Percentiles rank a stretch among this genome's conserved stretches.
Evolutionary conservation across 1,140 invertebrate species (phyloP).

Genomic region (Watersipora subatra): DNA sequence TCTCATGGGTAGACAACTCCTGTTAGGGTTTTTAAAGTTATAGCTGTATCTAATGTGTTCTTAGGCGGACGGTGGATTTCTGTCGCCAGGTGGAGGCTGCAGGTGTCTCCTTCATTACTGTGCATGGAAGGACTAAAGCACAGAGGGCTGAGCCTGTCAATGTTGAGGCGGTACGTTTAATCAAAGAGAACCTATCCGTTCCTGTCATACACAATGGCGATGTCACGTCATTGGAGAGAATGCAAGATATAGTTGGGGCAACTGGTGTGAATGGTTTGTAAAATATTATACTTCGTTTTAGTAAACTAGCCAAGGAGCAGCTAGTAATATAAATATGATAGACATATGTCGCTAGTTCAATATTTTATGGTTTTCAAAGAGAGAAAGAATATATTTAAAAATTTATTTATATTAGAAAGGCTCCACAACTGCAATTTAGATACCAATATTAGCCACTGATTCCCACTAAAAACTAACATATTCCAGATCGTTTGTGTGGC

Average conservation of each 20-base stretch:
- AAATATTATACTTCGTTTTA: not conserved
- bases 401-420: not conserved
- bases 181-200: slow-evolving; percentile 57
- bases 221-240: slow-evolving; percentile 58
- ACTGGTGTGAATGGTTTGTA: slow-evolving; percentile 62
- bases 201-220: slow-evolving; percentile 87
- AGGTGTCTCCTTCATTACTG: slow-evolving; percentile 70
- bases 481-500: no score
- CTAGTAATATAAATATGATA: not conserved
- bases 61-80: slow-evolving; percentile 52
- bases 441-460: no score
- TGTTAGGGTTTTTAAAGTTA: no score
- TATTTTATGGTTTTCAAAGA: not conserved
- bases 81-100: slow-evolving; percentile 66
- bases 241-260: slow-evolving; percentile 48
- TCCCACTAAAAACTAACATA: no score
- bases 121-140: slow-evolving; percentile 74
- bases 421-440: no score
- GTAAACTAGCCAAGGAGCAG: no score
- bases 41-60: no score
- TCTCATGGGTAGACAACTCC: no score
- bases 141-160: slow-evolving; percentile 67
- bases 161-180: slow-evolving; percentile 53
- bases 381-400: no score
- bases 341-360: not conserved